These are phyloP conservation scores for Drosophila atroscutellata DNA, from an alignment of 2,888 invertebrate genomes.

Conservation along the genomic window DNA sequence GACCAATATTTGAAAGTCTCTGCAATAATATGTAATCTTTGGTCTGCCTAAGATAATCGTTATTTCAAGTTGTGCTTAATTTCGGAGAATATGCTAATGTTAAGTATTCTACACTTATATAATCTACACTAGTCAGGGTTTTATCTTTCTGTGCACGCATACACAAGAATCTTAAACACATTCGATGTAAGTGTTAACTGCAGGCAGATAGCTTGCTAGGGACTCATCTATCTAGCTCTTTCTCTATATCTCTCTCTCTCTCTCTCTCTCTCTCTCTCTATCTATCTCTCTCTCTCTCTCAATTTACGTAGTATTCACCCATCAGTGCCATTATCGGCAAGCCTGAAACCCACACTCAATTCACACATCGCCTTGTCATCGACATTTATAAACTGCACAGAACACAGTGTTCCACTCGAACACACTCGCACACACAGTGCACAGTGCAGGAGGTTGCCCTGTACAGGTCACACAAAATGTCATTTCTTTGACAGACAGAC, in stretches of 20 bases:
- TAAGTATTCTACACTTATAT: not conserved
- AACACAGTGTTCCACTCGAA: constrained; percentile 62
- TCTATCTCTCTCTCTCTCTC: not conserved
- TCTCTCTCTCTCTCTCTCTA: not conserved
- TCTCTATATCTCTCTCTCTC: not conserved
- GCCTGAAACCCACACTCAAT: constrained; percentile 22
- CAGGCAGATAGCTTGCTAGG: constrained; percentile 19
- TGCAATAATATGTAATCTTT: not conserved
- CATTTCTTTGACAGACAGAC: constrained; percentile 30
- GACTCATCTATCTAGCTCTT: not conserved
- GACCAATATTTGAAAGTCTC: not conserved
- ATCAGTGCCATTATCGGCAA: constrained; percentile 40
- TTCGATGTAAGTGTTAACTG: constrained; percentile 37
- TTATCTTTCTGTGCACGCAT: constrained; percentile 1
- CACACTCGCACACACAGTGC: not conserved
- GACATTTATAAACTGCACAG: constrained; percentile 78
- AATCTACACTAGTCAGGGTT: not conserved
- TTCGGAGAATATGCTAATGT: not conserved
- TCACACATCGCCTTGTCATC: constrained; percentile 54
- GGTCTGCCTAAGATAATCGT: not conserved
- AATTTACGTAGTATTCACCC: not conserved
- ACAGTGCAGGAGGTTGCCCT: not conserved
- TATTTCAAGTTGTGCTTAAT: not conserved
- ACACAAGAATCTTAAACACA: not conserved
- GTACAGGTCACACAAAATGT: constrained; percentile 37